These are phyloP conservation scores for Isoperla grammatica DNA, from an alignment of 2,888 invertebrate species.

Conservation along the genomic window DNA sequence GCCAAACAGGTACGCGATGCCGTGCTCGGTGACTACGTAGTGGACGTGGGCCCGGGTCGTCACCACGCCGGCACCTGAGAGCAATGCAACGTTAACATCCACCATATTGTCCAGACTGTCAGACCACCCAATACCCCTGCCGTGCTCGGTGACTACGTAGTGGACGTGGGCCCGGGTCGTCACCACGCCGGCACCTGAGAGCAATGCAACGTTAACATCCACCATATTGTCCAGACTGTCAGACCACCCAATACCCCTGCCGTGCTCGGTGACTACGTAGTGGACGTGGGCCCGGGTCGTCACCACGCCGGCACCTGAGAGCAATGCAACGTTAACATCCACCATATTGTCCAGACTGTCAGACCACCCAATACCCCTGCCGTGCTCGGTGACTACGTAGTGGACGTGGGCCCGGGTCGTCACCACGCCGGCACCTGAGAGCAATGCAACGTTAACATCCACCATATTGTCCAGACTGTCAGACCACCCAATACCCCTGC, in stretches of 20 bases:
- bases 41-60: conserved; percentile 88
- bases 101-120: no score
- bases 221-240: no score
- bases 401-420: conserved; percentile 88
- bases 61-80: conserved; percentile 86
- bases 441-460: no score
- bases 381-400: conserved; percentile 90
- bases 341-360: no score
- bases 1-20: conserved; percentile 85
- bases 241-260: no score
- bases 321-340: no score
- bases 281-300: conserved; percentile 88
- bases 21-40: conserved; percentile 90
- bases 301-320: conserved; percentile 88
- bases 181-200: conserved; percentile 88
- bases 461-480: no score
- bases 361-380: no score
- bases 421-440: conserved; percentile 88
- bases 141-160: conserved; percentile 90
- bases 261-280: conserved; percentile 90
- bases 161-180: conserved; percentile 88
- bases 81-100: no score
- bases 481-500: no score
- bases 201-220: no score
- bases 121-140: no score